Conservation (phyloP, 1,140 invertebrate genomes). For the Metopolophium dirhodum region DNA sequence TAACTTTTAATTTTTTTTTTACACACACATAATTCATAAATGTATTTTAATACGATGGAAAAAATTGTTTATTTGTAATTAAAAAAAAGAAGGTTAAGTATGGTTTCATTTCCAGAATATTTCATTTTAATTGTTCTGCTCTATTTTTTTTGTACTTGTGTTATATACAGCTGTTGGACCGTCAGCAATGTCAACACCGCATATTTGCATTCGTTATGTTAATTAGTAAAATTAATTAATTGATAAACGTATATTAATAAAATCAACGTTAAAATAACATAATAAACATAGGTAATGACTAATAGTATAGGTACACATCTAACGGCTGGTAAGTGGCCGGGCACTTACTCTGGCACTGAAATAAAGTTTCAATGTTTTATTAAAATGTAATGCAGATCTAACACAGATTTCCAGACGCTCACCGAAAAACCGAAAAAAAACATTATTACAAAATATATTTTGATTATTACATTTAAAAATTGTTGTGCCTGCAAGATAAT, state of each 20-base stretch:
- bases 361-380: too few species aligned
- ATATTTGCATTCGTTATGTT: not conserved
- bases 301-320: not conserved
- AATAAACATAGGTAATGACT: not conserved
- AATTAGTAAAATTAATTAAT: not conserved
- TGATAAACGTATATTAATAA: not conserved
- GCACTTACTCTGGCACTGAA: too few species aligned
- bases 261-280: not conserved
- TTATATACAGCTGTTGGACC: not conserved
- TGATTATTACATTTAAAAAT: too few species aligned
- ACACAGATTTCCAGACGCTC: too few species aligned
- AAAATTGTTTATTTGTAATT: conserved; percentile 14
- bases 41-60: not conserved
- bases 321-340: too few species aligned
- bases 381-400: too few species aligned
- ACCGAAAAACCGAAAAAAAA: too few species aligned
- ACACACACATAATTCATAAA: not conserved
- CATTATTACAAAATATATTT: too few species aligned
- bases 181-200: not conserved
- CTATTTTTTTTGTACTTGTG: not conserved
- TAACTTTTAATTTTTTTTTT: not conserved
- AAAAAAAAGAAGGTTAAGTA: not conserved
- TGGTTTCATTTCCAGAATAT: not conserved
- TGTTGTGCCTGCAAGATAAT: too few species aligned
- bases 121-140: conserved; percentile 12